A percentile compares a stretch with the other conserved stretches of the same genome.
Evolutionary conservation across 2,888 invertebrate species (phyloP).

Genomic region (Hymenopus coronatus): DNA sequence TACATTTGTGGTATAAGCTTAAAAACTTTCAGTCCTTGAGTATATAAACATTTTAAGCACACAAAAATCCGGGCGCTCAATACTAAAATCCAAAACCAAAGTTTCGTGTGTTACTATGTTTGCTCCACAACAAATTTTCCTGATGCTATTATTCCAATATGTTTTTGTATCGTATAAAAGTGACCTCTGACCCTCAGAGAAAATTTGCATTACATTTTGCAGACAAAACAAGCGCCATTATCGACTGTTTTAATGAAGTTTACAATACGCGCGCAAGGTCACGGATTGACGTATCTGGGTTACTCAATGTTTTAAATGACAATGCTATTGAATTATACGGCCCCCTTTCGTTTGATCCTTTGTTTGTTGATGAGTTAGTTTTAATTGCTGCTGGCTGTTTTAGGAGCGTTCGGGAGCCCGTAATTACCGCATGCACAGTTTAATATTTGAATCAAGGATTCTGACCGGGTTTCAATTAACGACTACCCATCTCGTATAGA

Average conservation of each 20-base stretch:
- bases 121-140: too few species aligned
- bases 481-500: too few species aligned
- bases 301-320: neutral
- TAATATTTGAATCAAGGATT: too few species aligned
- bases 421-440: too few species aligned
- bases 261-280: neutral
- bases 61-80: too few species aligned
- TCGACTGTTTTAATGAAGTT: neutral
- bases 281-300: neutral
- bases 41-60: too few species aligned
- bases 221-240: neutral
- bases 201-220: neutral
- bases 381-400: neutral
- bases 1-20: too few species aligned
- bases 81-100: too few species aligned
- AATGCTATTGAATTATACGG: neutral
- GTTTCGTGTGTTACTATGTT: too few species aligned
- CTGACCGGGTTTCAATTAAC: too few species aligned
- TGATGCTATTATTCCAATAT: too few species aligned
- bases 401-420: neutral
- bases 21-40: too few species aligned
- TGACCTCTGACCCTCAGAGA: neutral
- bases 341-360: neutral
- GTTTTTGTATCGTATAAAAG: neutral
- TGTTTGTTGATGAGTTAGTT: neutral